A percentile compares a stretch with the other conserved stretches of the same genome.
These are phyloP conservation scores for Rotaria socialis DNA, from an alignment of 2,888 invertebrate genomes.

Conservation along the genomic window DNA sequence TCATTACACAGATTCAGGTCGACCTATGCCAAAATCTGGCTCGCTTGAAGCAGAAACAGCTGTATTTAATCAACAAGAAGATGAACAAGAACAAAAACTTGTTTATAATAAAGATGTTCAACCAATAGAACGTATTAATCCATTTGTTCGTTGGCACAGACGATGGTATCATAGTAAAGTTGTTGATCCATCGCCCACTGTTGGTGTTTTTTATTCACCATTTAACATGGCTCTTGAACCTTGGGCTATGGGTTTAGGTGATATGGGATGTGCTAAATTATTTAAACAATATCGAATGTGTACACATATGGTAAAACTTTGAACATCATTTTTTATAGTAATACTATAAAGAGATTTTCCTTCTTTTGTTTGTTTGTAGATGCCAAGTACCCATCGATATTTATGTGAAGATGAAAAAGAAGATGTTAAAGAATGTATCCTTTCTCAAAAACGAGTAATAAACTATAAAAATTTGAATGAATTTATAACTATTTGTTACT, in stretches of 20 bases:
- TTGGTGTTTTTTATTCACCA: neutral
- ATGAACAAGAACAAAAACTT: neutral
- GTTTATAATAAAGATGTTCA: neutral
- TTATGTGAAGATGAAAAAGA: conserved; percentile 33
- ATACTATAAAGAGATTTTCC: neutral
- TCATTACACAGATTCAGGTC: neutral
- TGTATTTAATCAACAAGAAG: neutral
- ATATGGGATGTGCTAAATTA: neutral
- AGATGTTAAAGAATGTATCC: neutral
- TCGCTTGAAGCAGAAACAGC: neutral
- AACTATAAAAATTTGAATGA: neutral
- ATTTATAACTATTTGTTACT: neutral
- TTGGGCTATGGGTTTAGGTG: neutral
- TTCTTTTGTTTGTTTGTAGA: neutral
- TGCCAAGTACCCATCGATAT: neutral
- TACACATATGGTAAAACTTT: neutral
- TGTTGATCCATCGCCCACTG: neutral
- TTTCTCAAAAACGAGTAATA: neutral
- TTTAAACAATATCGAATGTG: conserved; percentile 27
- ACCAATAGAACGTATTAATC: neutral
- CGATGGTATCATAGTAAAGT: neutral
- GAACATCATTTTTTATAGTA: too few relatives aligned
- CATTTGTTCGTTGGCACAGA: conserved; percentile 1
- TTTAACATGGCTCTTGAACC: neutral
- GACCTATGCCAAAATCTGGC: neutral